Base-by-base conservation (phyloP, 2,888 invertebrate species). In the Synanthedon tipuliformis region DNA sequence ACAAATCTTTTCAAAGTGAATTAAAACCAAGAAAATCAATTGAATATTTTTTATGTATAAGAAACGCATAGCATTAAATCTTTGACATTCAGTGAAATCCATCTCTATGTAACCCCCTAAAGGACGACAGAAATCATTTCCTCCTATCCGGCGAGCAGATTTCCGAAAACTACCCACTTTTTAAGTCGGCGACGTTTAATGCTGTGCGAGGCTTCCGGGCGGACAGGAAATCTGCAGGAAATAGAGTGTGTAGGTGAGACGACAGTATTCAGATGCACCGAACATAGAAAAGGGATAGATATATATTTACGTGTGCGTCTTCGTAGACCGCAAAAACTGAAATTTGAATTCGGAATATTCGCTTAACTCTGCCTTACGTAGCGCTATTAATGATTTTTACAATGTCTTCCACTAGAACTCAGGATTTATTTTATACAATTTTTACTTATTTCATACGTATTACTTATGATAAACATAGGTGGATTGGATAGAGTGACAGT, bases 51-150 rank as follows among this genome's bases (percentile, higher is more conserved):
- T 34, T 2, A 34, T 10, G 45, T 12, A 13, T 45, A 45, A 45
- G n/a, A 45, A n/a, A 45, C 15, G 45, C 13, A 45, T 45, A 13
- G 45, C 45, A 45, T 45, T 45, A 45, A 45, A 45, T 45, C 45
- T 45, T n/a, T n/a, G 27, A 27, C 50, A 50, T 50, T 23, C n/a
- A 53, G 52, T 54, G 53, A 56, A 63, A 71, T 71, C 65, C 66
- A 64, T 68, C 64, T 56, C 51, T 18, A 56, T 59, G 57, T 59
- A 61, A 61, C 34, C 65, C 62, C 60, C 55, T 50, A 54, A 53
- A 59, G 62, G 70, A 60, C 71, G 81, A 81, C 82, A 80, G 82
- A 78, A 78, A 81, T 81, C 77, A 87, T 87, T 86, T 87, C 86
- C 85, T 75, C 59, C 59, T 70, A 69, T 74, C 75, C 82, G 69